These are phyloP conservation scores for Megaptera novaeangliae DNA, from an alignment of 2,113 vertebrate species.

Conservation along the genomic window DNA sequence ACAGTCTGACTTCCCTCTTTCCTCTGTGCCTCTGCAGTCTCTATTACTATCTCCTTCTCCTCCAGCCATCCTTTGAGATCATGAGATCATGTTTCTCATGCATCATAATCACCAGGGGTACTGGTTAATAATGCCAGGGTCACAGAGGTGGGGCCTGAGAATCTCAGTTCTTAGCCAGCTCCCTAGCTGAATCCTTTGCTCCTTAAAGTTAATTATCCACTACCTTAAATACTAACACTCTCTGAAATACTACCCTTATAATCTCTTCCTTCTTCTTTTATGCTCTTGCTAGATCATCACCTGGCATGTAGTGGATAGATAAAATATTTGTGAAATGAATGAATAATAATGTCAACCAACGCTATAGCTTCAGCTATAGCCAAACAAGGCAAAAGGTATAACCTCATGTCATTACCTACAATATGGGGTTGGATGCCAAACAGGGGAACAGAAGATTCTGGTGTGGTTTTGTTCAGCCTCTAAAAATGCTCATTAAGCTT, in stretches of 20 bases:
- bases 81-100: background rate
- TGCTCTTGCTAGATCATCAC: background rate
- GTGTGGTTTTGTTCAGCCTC: background rate
- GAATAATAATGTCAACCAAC: background rate
- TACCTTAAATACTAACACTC: background rate
- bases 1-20: background rate
- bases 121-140: background rate
- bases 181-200: background rate
- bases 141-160: background rate
- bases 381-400: background rate
- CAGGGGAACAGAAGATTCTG: background rate
- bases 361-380: background rate
- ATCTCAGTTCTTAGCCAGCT: background rate
- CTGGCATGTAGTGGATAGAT: background rate
- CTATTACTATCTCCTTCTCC: background rate
- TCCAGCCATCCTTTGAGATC: background rate
- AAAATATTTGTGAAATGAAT: background rate
- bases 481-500: background rate
- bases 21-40: background rate
- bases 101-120: background rate
- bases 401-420: background rate
- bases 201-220: background rate
- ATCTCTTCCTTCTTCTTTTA: background rate
- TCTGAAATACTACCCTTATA: background rate
- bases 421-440: background rate